Percentiles rank a stretch among this genome's conserved stretches.
Evolutionary conservation across 2,113 vertebrate species (phyloP).

Genomic region (Pluvialis apricaria): DNA sequence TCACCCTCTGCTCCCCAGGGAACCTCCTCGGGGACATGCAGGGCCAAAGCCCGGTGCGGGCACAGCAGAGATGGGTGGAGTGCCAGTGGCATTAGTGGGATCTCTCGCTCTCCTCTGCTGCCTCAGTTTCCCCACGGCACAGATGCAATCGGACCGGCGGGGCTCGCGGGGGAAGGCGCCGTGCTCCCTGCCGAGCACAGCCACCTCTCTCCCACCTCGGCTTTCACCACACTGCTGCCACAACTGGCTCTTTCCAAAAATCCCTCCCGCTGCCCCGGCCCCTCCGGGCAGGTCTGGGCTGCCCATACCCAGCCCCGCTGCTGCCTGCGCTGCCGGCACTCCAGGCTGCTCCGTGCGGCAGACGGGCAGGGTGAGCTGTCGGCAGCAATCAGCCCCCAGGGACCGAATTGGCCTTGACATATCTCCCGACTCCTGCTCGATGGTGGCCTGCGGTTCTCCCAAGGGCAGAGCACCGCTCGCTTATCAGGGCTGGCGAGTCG

Average conservation of each 20-base stretch:
- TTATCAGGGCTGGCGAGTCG: not conserved
- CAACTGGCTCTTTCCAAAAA: not conserved
- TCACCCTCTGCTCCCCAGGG: not conserved
- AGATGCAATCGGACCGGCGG: rapidly evolving
- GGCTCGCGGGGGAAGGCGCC: rapidly evolving
- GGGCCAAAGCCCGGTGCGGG: not conserved
- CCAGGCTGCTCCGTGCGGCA: not conserved
- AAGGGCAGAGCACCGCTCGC: not conserved
- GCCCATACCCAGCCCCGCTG: rapidly evolving
- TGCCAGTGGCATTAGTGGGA: rapidly evolving
- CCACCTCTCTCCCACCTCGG: not conserved
- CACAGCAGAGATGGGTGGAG: not conserved
- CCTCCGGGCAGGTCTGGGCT: not conserved
- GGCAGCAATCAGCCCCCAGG: not conserved
- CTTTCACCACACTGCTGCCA: not conserved
- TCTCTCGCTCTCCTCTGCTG: not conserved
- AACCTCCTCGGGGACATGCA: rapidly evolving
- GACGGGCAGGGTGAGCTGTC: not conserved
- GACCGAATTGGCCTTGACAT: not conserved
- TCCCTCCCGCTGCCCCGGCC: rapidly evolving
- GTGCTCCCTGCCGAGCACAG: not conserved
- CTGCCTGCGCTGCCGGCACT: not conserved
- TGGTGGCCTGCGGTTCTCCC: not conserved
- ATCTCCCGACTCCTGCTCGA: not conserved
- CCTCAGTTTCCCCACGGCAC: not conserved